These are phyloP conservation scores for Melanchra persicariae DNA, from an alignment of 2,888 invertebrate genomes.

Conservation along the genomic window DNA sequence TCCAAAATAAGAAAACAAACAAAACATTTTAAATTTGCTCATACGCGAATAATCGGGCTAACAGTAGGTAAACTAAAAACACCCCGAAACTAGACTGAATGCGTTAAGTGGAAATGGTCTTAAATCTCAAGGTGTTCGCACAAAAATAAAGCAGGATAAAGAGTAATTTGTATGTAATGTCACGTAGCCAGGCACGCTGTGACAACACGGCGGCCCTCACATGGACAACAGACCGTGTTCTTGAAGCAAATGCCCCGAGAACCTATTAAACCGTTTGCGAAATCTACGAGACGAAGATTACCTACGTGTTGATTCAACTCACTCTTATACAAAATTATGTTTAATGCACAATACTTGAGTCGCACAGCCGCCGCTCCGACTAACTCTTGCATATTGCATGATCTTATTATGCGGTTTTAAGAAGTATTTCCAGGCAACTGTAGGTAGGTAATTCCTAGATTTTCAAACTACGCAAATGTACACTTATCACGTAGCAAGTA, in stretches of 20 bases:
- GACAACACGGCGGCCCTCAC: slow-evolving; percentile 80
- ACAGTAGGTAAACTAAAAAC: slow-evolving; percentile 27
- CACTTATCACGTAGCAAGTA: slow-evolving; percentile 53
- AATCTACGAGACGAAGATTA: slow-evolving; percentile 69
- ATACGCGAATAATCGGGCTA: neutral
- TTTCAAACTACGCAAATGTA: slow-evolving; percentile 54
- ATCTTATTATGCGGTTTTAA: slow-evolving; percentile 42
- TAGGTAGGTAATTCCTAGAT: slow-evolving; percentile 37
- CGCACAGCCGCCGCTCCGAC: slow-evolving; percentile 10
- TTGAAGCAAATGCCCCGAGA: slow-evolving; percentile 77
- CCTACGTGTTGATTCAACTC: slow-evolving; percentile 51
- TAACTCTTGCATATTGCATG: slow-evolving; percentile 43
- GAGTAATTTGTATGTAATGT: slow-evolving; percentile 77
- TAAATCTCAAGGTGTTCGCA: slow-evolving; percentile 77
- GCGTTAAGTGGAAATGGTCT: slow-evolving; percentile 69
- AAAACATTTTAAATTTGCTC: neutral
- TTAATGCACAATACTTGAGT: slow-evolving; percentile 25
- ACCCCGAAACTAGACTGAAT: slow-evolving; percentile 51
- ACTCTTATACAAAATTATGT: slow-evolving; percentile 35
- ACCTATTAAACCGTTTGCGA: slow-evolving; percentile 77
- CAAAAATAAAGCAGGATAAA: slow-evolving; percentile 77
- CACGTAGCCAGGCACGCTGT: slow-evolving; percentile 79
- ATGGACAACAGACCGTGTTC: slow-evolving; percentile 75
- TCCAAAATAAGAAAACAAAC: slow-evolving; percentile 16
- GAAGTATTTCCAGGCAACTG: slow-evolving; percentile 38